Evolutionary conservation across 2,888 invertebrate genomes (phyloP).

Genomic region (Mallateleia sp.): DNA sequence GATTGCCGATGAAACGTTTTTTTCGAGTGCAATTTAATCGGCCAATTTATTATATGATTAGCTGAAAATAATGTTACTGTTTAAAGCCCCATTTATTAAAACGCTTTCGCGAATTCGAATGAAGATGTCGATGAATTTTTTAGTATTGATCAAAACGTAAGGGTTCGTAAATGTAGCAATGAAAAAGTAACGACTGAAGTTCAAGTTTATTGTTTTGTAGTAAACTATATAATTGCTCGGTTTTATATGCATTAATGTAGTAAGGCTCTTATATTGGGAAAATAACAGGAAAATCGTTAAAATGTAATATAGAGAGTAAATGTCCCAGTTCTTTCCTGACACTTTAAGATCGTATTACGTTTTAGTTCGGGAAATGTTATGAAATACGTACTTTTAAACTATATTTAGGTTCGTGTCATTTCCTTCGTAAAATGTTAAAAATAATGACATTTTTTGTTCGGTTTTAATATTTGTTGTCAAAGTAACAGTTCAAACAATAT

Average conservation of each 20-base stretch:
- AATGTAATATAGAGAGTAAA: not conserved
- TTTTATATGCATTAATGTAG: not conserved
- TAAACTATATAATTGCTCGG: not conserved
- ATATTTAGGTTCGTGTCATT: too few relatives aligned
- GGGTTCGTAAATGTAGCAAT: not conserved
- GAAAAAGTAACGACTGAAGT: conserved; percentile 21
- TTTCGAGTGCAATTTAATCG: too few relatives aligned
- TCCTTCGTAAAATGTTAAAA: too few relatives aligned
- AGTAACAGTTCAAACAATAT: too few relatives aligned
- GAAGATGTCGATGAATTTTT: not conserved
- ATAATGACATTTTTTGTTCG: too few relatives aligned
- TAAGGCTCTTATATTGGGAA: not conserved
- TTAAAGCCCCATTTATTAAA: not conserved
- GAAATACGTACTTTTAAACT: too few relatives aligned
- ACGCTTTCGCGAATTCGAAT: not conserved
- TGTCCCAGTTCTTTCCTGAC: not conserved
- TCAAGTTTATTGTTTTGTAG: conserved; percentile 24
- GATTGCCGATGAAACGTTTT: not conserved
- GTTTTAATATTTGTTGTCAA: too few relatives aligned
- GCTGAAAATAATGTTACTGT: not conserved
- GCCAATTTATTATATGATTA: not conserved
- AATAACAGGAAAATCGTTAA: not conserved
- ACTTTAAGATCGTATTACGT: not conserved
- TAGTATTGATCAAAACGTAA: not conserved
- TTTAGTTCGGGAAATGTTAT: not conserved